phyloP scores from a whole-genome alignment of 2,888 invertebrate genomes.

The Osmoderma eremita region DNA sequence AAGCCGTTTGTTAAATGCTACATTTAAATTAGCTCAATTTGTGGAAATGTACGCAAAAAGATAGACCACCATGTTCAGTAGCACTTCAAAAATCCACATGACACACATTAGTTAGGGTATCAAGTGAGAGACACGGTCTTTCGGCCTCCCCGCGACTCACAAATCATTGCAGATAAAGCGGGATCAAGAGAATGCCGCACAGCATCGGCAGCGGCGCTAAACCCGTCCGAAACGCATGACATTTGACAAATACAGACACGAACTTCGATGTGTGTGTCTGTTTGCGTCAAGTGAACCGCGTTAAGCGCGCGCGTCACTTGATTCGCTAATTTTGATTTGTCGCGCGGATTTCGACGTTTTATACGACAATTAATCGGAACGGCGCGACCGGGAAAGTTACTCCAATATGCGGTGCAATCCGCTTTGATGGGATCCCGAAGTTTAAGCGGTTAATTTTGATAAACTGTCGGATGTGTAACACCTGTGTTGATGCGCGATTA shows the following conservation, averaged over 20 bases:
- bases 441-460: constrained; percentile 31
- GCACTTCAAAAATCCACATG: constrained; percentile 52
- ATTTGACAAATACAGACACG: constrained; percentile 59
- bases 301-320: constrained; percentile 41
- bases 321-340: constrained; percentile 49
- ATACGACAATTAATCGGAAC: constrained; percentile 31
- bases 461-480: constrained; percentile 22
- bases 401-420: constrained; percentile 23
- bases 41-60: too few species aligned
- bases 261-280: constrained; percentile 43
- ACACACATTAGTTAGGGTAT: constrained; percentile 58
- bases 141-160: constrained; percentile 57
- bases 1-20: background rate
- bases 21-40: background rate
- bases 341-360: constrained; percentile 41
- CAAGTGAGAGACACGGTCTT: constrained; percentile 51
- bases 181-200: constrained; percentile 54
- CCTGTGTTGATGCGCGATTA: constrained; percentile 26
- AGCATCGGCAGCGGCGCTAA: constrained; percentile 52
- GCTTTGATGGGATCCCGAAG: constrained; percentile 32
- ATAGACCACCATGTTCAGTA: background rate
- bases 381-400: constrained; percentile 15
- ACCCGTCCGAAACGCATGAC: constrained; percentile 56
- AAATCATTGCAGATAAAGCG: constrained; percentile 62
- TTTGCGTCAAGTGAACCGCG: constrained; percentile 41